Evolutionary conservation across 2,797 vertebrate genomes (phyloP), one percentile per base, ranked within the genome.

Genomic region (Triplophysa yarkandensis): DNA sequence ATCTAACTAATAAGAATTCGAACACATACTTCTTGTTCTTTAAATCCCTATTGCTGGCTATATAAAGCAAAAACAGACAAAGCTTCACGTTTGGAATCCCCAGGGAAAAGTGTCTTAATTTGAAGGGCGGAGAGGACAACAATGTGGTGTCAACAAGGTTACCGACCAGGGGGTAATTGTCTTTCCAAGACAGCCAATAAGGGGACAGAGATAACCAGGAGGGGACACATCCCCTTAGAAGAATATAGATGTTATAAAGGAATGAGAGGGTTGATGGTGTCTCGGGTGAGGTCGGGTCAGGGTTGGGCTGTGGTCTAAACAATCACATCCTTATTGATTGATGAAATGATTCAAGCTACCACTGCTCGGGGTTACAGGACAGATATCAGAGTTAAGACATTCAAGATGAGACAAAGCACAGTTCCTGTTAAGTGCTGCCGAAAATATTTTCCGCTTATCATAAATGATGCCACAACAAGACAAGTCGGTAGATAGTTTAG

Each of bases 81-180:
- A 66, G 16, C 34, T 23, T 75, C 52, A 54, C 21, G 41, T 25
- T 74, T 76, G 63, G 16, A 68, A 81, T 83, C 81, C 63, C 73
- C 68, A 54, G 63, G 74, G 66, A 83, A 72, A 52, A 41, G 41
- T 14, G n/a, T 34, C 54, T 63, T 68, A 66, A 67, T 68, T 34
- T 75, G 44, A 68, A 67, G 60, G 46, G 39, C 8, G 25, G 30
- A 48, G 23, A 55, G 27, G 48, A 61, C 50, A 55, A 77, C 44
- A 80, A 62, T 74, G 76, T 30, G 69, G 76, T 83, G 89, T 91
- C 85, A 58, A 86, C 81, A 74, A 28, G 80, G 86, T 78, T 86
- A 90, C 86, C 85, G 84, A 81, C 13, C 83, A 62, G 77, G 79
- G 81, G 82, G 84, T 84, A 88, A 87, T 86, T 88, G 84, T 87